phyloP scores from a whole-genome alignment of 2,113 vertebrate genomes.

The Xiphias gladius region DNA sequence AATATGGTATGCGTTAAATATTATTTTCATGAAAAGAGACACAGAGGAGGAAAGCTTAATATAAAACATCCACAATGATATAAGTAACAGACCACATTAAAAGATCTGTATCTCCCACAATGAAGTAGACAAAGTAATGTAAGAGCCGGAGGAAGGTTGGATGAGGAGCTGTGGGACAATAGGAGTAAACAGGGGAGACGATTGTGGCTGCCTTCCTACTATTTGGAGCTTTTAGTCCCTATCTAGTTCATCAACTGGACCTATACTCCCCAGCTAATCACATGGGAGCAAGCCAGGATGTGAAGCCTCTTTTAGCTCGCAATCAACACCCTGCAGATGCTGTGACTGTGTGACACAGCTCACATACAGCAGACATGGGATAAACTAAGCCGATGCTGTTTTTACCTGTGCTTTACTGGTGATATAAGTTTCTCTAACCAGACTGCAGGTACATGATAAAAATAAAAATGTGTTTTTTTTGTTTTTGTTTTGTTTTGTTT shows the following conservation, averaged over 20 bases:
- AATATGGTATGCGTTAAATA: background rate
- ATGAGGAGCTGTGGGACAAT: constrained; percentile 29
- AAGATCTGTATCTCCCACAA: background rate
- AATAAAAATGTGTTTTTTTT: background rate
- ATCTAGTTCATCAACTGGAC: constrained; percentile 80
- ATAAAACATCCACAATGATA: constrained; percentile 6
- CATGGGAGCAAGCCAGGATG: constrained; percentile 50
- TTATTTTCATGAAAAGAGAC: background rate
- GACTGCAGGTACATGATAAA: constrained; percentile 6
- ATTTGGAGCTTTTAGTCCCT: constrained; percentile 78
- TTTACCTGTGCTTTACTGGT: constrained; percentile 25
- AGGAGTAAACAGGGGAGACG: constrained; percentile 36
- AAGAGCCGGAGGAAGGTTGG: constrained; percentile 22
- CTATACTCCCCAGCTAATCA: constrained; percentile 66
- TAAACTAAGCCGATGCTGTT: constrained; percentile 29
- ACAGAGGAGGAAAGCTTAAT: background rate
- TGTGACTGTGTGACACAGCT: constrained; percentile 61
- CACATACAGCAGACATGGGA: constrained; percentile 54
- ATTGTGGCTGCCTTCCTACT: constrained; percentile 69
- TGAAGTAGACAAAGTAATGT: background rate
- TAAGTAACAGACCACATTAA: background rate
- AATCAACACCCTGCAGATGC: constrained; percentile 85
- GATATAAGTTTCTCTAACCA: constrained; percentile 12
- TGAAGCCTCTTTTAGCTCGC: constrained; percentile 76
- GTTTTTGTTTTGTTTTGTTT: background rate